These are phyloP conservation scores for Tetramorium bicarinatum DNA, from an alignment of 2,888 invertebrate genomes.

Conservation along the genomic window DNA sequence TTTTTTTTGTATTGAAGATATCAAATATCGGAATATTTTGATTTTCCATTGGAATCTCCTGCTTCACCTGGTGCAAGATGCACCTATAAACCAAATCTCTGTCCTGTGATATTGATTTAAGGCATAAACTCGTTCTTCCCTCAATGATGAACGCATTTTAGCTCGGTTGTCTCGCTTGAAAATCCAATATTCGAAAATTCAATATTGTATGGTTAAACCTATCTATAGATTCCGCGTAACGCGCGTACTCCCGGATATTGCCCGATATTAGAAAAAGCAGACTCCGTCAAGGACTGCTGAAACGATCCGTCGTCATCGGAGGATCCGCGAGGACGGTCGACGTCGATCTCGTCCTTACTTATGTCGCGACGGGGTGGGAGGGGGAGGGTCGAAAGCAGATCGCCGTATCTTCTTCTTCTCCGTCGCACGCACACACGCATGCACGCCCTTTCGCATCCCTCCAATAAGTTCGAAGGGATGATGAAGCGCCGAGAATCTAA, in stretches of 20 bases:
- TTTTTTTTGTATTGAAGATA: neutral
- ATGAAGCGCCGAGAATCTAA: conserved; percentile 64
- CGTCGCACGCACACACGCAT: conserved; percentile 20
- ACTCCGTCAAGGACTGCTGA: conserved; percentile 2
- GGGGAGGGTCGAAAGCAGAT: conserved; percentile 56
- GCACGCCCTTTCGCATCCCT: conserved; percentile 2
- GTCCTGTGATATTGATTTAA: conserved; percentile 6
- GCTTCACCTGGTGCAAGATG: neutral
- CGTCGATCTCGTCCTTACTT: conserved; percentile 27
- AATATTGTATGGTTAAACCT: conserved; percentile 39
- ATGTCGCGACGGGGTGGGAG: conserved; percentile 12
- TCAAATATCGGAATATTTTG: neutral
- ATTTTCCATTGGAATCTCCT: neutral
- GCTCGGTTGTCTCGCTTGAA: neutral
- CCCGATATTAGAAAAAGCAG: conserved; percentile 46
- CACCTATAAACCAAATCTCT: neutral
- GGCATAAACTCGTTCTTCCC: too few species aligned
- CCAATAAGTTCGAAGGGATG: conserved; percentile 64
- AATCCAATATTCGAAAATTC: conserved; percentile 51
- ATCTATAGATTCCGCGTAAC: conserved; percentile 27
- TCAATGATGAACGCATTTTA: conserved; percentile 6
- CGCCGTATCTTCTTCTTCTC: conserved; percentile 55
- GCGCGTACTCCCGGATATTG: conserved; percentile 47
- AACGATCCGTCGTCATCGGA: conserved; percentile 35
- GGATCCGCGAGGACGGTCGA: conserved; percentile 34